A percentile compares a stretch with the other conserved stretches of the same genome.
Conservation (phyloP, 2,888 invertebrate species). For the Agapostemon virescens region DNA sequence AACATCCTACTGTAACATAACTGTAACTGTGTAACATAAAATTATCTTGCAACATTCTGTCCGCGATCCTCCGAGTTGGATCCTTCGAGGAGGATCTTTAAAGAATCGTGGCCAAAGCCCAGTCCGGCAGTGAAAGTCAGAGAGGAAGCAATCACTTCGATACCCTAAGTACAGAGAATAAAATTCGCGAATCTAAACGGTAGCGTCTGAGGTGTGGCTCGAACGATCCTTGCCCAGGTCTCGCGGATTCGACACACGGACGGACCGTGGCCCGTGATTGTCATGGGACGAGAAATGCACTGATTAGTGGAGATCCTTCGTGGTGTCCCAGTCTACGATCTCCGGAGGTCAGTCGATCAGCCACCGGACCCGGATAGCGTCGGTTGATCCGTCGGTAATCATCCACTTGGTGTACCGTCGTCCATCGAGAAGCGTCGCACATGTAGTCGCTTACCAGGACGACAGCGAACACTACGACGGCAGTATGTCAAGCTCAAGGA, state of each 20-base stretch:
- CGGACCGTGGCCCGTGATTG: conserved; percentile 29
- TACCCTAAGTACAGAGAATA: background rate
- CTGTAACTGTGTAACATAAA: background rate
- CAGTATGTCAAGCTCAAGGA: conserved; percentile 76
- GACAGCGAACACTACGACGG: conserved; percentile 74
- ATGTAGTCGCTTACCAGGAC: background rate
- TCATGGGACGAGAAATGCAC: conserved; percentile 49
- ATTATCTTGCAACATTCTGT: background rate
- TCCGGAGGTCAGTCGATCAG: background rate
- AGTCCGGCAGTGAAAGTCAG: background rate
- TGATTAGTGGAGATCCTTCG: conserved; percentile 32
- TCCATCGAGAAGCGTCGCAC: background rate
- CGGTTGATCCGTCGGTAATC: background rate
- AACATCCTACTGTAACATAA: no score
- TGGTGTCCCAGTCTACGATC: background rate
- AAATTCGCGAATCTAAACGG: background rate
- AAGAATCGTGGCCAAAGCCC: background rate
- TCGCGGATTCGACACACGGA: background rate
- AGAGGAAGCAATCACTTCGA: background rate
- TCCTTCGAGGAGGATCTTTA: background rate
- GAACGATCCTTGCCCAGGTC: background rate
- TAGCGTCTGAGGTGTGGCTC: background rate
- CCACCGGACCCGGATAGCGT: background rate
- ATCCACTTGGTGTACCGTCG: background rate
- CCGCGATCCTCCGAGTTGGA: background rate